Conservation (phyloP, 2,888 invertebrate genomes). For the Seira sanloemensis region DNA sequence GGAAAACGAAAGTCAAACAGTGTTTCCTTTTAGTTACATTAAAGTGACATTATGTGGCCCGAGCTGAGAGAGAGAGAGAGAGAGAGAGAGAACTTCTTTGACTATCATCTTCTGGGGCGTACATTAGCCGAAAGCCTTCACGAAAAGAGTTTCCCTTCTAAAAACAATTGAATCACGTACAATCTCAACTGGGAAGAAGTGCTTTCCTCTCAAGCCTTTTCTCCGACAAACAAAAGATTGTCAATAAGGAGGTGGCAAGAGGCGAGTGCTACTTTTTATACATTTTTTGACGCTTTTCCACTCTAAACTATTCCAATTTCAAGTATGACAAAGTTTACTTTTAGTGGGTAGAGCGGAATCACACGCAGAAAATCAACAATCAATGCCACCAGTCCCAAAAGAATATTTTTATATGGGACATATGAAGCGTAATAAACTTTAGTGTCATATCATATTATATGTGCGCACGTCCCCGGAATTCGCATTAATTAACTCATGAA, state of each 20-base stretch:
- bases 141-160: slow-evolving; percentile 15
- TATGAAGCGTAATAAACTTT: too few species aligned
- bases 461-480: too few species aligned
- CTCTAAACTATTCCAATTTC: neutral
- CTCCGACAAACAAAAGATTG: slow-evolving; percentile 39
- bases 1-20: neutral
- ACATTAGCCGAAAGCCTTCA: neutral
- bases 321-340: neutral
- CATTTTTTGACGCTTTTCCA: too few species aligned
- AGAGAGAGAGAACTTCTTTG: neutral
- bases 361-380: too few species aligned
- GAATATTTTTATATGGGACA: too few species aligned
- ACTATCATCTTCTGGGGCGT: neutral
- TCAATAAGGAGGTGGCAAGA: slow-evolving; percentile 3
- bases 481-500: too few species aligned
- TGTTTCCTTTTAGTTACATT: neutral
- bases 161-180: slow-evolving; percentile 55
- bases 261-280: neutral
- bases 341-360: too few species aligned
- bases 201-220: slow-evolving; percentile 17
- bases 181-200: slow-evolving; percentile 27
- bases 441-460: too few species aligned
- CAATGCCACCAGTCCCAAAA: too few species aligned
- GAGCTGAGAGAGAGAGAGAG: too few species aligned
- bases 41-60: neutral